These are phyloP conservation scores for Cryptocephalus moraei DNA, from an alignment of 2,888 invertebrate species.

Conservation along the genomic window DNA sequence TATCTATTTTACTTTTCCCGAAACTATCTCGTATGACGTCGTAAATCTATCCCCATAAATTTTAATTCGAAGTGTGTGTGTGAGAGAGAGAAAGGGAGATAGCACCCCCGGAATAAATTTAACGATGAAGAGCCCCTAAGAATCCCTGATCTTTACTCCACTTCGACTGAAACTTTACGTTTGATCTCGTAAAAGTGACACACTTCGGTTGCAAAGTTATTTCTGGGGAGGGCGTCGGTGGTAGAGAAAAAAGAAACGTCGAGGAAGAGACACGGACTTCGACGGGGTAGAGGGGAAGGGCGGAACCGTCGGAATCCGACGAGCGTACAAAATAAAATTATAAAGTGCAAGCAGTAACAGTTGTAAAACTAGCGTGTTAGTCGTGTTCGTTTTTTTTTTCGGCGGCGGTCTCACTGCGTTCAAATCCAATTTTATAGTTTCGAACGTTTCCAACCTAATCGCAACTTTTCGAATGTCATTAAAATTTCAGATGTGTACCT, in stretches of 20 bases:
- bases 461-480: too few relatives aligned
- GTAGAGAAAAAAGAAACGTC: too few relatives aligned
- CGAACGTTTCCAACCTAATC: neutral
- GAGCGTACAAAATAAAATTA: conserved; percentile 21
- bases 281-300: conserved; percentile 5
- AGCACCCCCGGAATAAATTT: too few relatives aligned
- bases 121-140: too few relatives aligned
- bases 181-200: conserved; percentile 17
- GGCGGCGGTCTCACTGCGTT: neutral
- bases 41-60: too few relatives aligned
- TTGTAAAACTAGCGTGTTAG: conserved; percentile 15
- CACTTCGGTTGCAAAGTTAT: conserved; percentile 12
- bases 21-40: too few relatives aligned
- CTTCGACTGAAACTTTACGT: conserved; percentile 10
- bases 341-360: conserved; percentile 20
- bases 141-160: too few relatives aligned
- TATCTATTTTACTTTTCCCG: too few relatives aligned
- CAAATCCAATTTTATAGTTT: neutral
- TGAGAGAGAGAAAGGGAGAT: too few relatives aligned
- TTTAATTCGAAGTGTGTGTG: too few relatives aligned
- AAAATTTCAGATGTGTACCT: too few relatives aligned
- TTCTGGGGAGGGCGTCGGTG: conserved; percentile 1
- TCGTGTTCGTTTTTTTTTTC: conserved; percentile 14
- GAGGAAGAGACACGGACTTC: too few relatives aligned
- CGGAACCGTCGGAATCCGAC: conserved; percentile 15